Conservation (phyloP, 2,888 invertebrate species). For the Megastigmus dorsalis region DNA sequence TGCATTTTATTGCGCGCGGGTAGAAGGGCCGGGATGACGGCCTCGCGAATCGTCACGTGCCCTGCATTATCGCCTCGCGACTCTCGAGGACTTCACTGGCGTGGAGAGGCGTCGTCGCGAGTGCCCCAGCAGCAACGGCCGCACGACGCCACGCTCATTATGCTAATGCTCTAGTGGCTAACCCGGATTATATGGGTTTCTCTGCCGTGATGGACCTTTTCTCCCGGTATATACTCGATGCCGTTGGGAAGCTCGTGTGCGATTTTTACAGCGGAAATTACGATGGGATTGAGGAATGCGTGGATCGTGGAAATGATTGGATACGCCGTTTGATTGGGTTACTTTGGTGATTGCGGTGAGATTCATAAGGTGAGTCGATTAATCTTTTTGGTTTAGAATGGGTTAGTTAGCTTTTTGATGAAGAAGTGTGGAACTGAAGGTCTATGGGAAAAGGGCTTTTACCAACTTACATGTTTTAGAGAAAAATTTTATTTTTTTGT, state of each 20-base stretch:
- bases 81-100: background rate
- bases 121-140: background rate
- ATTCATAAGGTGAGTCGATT: no score
- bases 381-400: no score
- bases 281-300: background rate
- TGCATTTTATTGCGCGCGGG: constrained; percentile 20
- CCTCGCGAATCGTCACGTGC: constrained; percentile 29
- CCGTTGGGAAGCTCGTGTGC: background rate
- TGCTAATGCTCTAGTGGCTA: constrained; percentile 8
- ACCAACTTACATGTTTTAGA: no score
- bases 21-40: constrained; percentile 25
- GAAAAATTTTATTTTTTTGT: no score
- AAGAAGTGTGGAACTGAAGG: no score
- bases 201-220: background rate
- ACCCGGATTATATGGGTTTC: background rate
- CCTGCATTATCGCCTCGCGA: constrained; percentile 10
- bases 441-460: no score
- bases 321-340: background rate
- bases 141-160: constrained; percentile 24
- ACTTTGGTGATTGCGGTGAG: background rate
- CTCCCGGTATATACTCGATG: no score
- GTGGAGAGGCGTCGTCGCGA: background rate
- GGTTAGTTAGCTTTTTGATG: no score
- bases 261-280: constrained; percentile 1
- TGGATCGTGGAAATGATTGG: background rate